Conservation (phyloP, 2,888 invertebrate genomes). For the Leptopilina myrica region DNA sequence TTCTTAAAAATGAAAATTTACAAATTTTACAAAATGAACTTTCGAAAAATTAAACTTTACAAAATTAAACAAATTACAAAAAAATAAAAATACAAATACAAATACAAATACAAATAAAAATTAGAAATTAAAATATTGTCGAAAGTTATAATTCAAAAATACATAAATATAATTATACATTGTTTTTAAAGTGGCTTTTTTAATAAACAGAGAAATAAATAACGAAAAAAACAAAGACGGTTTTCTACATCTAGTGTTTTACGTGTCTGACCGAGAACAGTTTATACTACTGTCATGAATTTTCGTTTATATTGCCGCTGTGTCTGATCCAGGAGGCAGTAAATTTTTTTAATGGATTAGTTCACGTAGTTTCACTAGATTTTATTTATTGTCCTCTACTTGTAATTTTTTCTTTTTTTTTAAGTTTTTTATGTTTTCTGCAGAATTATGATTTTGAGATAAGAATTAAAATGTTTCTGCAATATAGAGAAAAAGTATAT, state of each 20-base stretch:
- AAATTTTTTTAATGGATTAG: slow-evolving; percentile 24
- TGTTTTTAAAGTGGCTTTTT: not conserved
- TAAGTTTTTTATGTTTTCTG: not conserved
- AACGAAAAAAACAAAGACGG: not conserved
- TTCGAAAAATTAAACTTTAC: too few relatives aligned
- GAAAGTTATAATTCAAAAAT: too few relatives aligned
- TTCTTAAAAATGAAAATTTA: too few relatives aligned
- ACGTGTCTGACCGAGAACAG: slow-evolving; percentile 32
- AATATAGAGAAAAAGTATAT: not conserved
- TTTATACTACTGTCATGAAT: slow-evolving; percentile 39
- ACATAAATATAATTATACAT: too few relatives aligned
- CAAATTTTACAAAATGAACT: too few relatives aligned
- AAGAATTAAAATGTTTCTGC: slow-evolving; percentile 10
- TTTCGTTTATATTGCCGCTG: slow-evolving; percentile 9
- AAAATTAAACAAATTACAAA: too few relatives aligned
- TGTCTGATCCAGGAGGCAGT: slow-evolving; percentile 20
- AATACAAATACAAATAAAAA: too few relatives aligned
- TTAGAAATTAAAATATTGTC: too few relatives aligned
- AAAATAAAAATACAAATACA: too few relatives aligned
- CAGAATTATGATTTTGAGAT: not conserved
- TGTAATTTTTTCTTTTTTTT: slow-evolving; percentile 1
- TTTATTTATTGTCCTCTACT: slow-evolving; percentile 3
- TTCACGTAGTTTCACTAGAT: slow-evolving; percentile 16
- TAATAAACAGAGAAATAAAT: not conserved
- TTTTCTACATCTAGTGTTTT: slow-evolving; percentile 13